These are phyloP conservation scores for Schizopygopsis pylzovi DNA, from an alignment of 2,797 vertebrate genomes.

Conservation along the genomic window DNA sequence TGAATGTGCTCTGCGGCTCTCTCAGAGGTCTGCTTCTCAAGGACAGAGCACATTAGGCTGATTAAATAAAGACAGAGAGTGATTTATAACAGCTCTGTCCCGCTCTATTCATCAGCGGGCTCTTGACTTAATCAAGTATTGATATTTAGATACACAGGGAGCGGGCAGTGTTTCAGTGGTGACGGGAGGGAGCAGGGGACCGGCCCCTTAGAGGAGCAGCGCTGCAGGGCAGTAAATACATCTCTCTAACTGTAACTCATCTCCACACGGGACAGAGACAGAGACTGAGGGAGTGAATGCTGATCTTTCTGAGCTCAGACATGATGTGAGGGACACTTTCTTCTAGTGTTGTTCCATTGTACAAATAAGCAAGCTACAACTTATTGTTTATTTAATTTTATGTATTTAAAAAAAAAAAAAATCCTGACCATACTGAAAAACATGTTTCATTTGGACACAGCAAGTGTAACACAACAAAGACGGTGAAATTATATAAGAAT, in stretches of 20 bases:
- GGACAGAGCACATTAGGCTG: constrained; percentile 65
- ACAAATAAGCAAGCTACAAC: neutral
- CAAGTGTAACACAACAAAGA: neutral
- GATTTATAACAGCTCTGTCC: constrained; percentile 64
- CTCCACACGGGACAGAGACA: constrained; percentile 36
- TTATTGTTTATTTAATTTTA: neutral
- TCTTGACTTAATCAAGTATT: constrained; percentile 66
- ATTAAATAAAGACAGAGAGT: constrained; percentile 65
- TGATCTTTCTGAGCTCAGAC: constrained; percentile 49
- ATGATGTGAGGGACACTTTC: constrained; percentile 31
- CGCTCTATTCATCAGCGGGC: constrained; percentile 60
- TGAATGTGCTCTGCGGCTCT: neutral
- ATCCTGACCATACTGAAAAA: neutral
- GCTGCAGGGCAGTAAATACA: constrained; percentile 41
- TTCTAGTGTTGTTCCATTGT: neutral
- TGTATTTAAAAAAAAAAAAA: too few species aligned
- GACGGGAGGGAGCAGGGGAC: constrained; percentile 13
- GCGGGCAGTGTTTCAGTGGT: constrained; percentile 22
- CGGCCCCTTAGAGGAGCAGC: constrained; percentile 26
- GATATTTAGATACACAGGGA: constrained; percentile 57
- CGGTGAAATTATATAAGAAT: neutral
- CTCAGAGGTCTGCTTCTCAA: constrained; percentile 50
- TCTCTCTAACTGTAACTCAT: constrained; percentile 44
- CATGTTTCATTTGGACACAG: neutral
- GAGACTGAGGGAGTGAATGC: constrained; percentile 41